These are phyloP conservation scores for Procambarus virginalis DNA, from an alignment of 1,140 invertebrate genomes.

Conservation along the genomic window DNA sequence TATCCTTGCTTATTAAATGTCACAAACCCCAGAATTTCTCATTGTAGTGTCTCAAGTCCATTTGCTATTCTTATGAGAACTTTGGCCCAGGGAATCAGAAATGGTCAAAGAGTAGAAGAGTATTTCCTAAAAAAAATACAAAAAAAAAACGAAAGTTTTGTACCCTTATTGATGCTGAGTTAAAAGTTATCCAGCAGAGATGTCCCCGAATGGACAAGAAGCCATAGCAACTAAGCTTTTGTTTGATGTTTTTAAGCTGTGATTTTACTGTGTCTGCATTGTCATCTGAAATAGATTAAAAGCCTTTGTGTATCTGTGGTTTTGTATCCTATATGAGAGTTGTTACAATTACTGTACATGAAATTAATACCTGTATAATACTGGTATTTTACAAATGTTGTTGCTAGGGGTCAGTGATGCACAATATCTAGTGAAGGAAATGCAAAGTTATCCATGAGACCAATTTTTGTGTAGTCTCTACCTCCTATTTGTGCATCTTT, in stretches of 20 bases:
- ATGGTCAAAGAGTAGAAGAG: conserved; percentile 54
- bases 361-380: too few species aligned
- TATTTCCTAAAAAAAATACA: conserved; percentile 51
- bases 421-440: too few species aligned
- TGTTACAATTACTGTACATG: too few species aligned
- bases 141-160: conserved; percentile 52
- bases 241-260: conserved; percentile 69
- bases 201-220: conserved; percentile 55
- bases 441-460: too few species aligned
- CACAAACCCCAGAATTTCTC: conserved; percentile 64
- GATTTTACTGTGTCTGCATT: conserved; percentile 69
- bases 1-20: conserved; percentile 53
- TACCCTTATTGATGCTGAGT: conserved; percentile 60
- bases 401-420: too few species aligned
- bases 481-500: too few species aligned
- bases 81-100: conserved; percentile 54
- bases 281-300: conserved; percentile 69
- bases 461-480: too few species aligned
- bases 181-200: conserved; percentile 43
- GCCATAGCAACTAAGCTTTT: conserved; percentile 66
- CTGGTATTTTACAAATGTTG: too few species aligned
- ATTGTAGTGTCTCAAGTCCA: conserved; percentile 40
- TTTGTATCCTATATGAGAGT: conserved; percentile 13
- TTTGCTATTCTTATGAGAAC: conserved; percentile 43
- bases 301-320: conserved; percentile 60